Conservation (phyloP, 1,140 invertebrate species). For the Mycetomoellerius zeteki region DNA sequence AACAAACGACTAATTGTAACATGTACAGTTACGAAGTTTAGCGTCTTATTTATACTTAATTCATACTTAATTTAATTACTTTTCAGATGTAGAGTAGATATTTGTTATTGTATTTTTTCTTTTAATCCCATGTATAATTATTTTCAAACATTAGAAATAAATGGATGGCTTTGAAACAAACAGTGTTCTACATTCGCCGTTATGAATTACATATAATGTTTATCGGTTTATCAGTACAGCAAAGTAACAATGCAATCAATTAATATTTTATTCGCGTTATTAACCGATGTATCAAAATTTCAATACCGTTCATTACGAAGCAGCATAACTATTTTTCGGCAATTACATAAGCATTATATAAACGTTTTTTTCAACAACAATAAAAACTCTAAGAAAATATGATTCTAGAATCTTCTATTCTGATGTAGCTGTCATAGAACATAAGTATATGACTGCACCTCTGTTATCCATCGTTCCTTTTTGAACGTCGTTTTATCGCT, state of each 20-base stretch:
- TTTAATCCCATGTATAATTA: background rate
- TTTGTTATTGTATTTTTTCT: background rate
- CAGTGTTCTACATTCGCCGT: background rate
- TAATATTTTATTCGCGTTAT: conserved; percentile 33
- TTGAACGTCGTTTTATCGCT: conserved; percentile 55
- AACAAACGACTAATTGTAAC: background rate
- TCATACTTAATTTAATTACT: background rate
- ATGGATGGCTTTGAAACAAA: background rate
- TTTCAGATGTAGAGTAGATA: background rate
- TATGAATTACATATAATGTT: background rate
- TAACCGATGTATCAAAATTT: conserved; percentile 2
- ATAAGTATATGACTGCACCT: conserved; percentile 14
- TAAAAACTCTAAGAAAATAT: conserved; percentile 52
- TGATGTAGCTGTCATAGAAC: conserved; percentile 65
- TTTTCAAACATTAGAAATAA: background rate
- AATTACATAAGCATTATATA: conserved; percentile 51
- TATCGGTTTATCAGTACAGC: background rate
- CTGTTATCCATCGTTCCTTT: conserved; percentile 34
- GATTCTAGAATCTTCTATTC: conserved; percentile 55
- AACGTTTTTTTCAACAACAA: background rate
- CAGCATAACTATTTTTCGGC: background rate
- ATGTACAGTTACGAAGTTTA: background rate
- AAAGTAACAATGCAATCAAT: conserved; percentile 24
- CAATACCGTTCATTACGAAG: background rate
- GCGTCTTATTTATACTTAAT: background rate